Evolutionary conservation across 2,797 vertebrate species (phyloP), one percentile per base, ranked within the genome.

Genomic region (Bradypus variegatus): DNA sequence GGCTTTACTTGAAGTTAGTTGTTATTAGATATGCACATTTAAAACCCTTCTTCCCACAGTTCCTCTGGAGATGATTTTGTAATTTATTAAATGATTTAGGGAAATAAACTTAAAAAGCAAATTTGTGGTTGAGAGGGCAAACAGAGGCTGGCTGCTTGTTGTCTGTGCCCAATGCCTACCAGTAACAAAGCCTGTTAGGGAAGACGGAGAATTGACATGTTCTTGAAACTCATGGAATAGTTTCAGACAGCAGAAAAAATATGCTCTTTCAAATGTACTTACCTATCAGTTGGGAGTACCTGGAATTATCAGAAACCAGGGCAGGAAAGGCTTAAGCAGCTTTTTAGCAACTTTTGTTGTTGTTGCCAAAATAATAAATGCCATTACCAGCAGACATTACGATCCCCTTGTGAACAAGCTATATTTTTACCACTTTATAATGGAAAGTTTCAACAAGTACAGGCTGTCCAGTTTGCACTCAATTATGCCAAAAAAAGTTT

Each of bases 401-500:
- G 95, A 94, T 83, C 93, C 95, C 94, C 50, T 94, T 93, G 89
- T 96, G 94, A 96, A 94, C 87, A 85, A 95, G 45, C 95, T 93
- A 16, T 21, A 72, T 73, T 94, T 94, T 94, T 93, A 91, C 88
- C 90, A 91, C 92, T 94, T 81, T 90, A 91, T 92, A 94, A 82
- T 75, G 94, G 92, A 93, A 96, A 97, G 96, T 96, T 85, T 3
- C 79, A 79, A 92, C 81, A 92, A 89, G 89, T 86, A 95, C 45
- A 92, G 95, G 91, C 90, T 93, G 93, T 94, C 91, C 89, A 96
- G 86, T 96, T 96, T 97, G 96, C 96, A 96, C 96, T 97, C 84
- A 88, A 16, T 90, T 91, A 96, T 96, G 97, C 97, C 96, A 97
- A 97, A 97, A 96, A 2, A 55, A 95, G 60, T 73, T 92, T 78